These are phyloP conservation scores for Tinea semifulvella DNA, from an alignment of 2,888 invertebrate genomes.

Conservation along the genomic window DNA sequence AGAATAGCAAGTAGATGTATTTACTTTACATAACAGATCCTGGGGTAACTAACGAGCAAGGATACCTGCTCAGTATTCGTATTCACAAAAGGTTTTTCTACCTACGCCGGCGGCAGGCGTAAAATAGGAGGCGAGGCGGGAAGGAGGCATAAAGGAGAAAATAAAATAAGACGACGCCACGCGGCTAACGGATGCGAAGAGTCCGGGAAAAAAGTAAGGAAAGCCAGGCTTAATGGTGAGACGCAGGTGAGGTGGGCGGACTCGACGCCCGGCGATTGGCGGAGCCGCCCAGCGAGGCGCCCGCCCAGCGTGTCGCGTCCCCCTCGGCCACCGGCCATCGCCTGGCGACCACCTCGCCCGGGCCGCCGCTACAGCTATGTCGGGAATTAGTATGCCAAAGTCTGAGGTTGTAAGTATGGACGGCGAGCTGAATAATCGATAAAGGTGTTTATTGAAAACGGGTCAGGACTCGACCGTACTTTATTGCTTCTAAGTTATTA, in stretches of 20 bases:
- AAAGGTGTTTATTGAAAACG: conserved; percentile 68
- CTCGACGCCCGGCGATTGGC: conserved; percentile 59
- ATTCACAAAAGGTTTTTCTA: conserved; percentile 65
- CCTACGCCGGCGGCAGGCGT: conserved; percentile 58
- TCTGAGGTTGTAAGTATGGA: conserved; percentile 66
- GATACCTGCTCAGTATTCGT: conserved; percentile 63
- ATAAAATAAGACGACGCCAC: conserved; percentile 63
- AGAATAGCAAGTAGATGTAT: conserved; percentile 27
- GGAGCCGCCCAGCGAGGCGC: conserved; percentile 56
- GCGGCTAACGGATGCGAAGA: conserved; percentile 54
- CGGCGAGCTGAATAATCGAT: conserved; percentile 64
- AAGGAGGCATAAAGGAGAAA: conserved; percentile 65
- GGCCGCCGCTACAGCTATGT: conserved; percentile 51
- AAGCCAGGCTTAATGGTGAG: conserved; percentile 59
- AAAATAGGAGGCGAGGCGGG: conserved; percentile 59
- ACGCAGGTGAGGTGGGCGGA: conserved; percentile 65
- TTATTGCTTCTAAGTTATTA: conserved; percentile 64
- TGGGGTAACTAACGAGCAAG: conserved; percentile 58
- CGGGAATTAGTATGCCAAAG: conserved; percentile 67
- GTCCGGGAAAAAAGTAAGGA: conserved; percentile 63
- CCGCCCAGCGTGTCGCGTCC: conserved; percentile 40
- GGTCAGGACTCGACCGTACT: conserved; percentile 55
- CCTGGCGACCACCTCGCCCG: conserved; percentile 23
- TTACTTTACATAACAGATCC: conserved; percentile 60
- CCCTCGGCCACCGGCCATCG: conserved; percentile 21